Conservation (phyloP, 2,797 vertebrate genomes). For the Echiichthys vipera region DNA sequence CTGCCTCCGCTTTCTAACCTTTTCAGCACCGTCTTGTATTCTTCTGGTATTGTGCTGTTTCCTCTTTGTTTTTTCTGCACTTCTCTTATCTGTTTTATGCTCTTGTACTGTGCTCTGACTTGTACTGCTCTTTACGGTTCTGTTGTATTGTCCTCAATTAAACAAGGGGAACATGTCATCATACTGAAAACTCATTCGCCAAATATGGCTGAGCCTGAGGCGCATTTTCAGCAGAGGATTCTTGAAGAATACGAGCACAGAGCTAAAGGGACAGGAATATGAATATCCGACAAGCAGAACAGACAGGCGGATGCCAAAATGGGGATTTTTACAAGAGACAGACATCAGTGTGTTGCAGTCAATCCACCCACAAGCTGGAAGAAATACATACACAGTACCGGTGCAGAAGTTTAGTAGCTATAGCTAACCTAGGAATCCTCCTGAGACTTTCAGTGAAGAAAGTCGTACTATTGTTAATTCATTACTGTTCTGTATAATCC, state of each 20-base stretch:
- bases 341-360: constrained; percentile 16
- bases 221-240: constrained; percentile 48
- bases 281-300: constrained; percentile 62
- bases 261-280: constrained; percentile 58
- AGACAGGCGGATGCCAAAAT: constrained; percentile 5
- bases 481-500: neutral
- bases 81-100: constrained; percentile 57
- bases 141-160: constrained; percentile 70
- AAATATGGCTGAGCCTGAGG: constrained; percentile 46
- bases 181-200: constrained; percentile 55
- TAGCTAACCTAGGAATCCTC: neutral
- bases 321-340: constrained; percentile 45
- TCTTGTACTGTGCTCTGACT: constrained; percentile 31
- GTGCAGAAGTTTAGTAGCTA: neutral
- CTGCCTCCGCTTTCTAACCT: constrained; percentile 39
- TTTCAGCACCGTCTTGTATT: constrained; percentile 49
- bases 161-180: constrained; percentile 59
- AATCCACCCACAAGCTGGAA: neutral
- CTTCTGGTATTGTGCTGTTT: constrained; percentile 20
- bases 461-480: neutral
- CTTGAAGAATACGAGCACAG: constrained; percentile 57
- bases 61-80: constrained; percentile 51
- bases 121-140: constrained; percentile 43
- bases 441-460: constrained; percentile 8
- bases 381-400: neutral